phyloP scores from a whole-genome alignment of 2,888 invertebrate species.

The Ophraella communa region DNA sequence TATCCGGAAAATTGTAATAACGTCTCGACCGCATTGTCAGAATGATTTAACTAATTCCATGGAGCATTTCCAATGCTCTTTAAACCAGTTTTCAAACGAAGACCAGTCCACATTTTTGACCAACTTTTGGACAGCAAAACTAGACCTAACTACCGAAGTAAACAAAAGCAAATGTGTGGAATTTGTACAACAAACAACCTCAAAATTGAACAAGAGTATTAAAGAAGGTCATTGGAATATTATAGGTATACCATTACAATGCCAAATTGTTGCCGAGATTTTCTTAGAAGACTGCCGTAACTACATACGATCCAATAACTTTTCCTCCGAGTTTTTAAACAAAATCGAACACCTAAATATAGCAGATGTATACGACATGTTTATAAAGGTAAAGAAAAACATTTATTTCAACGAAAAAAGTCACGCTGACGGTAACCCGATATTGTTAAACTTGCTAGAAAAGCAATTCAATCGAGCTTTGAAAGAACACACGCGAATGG shows the following conservation, averaged over 20 bases:
- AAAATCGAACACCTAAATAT: conserved; percentile 1
- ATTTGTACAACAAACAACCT: not conserved
- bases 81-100: not conserved
- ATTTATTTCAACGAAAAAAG: conserved; percentile 17
- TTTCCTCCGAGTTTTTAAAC: not conserved
- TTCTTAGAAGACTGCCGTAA: conserved; percentile 13
- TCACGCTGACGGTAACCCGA: not conserved
- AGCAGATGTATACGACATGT: conserved; percentile 6
- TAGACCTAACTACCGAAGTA: not conserved
- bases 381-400: conserved; percentile 14
- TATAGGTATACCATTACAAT: conserved; percentile 15
- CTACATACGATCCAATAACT: not conserved
- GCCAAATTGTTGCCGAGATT: conserved; percentile 17
- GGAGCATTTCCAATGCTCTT: not conserved
- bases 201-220: not conserved
- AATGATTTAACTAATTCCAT: not conserved
- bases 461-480: conserved; percentile 2
- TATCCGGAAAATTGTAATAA: conserved; percentile 13
- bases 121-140: not conserved
- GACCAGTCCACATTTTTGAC: not conserved
- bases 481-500: not conserved
- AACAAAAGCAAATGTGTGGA: not conserved
- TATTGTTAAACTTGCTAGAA: not conserved
- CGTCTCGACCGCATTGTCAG: conserved; percentile 8
- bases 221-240: not conserved